These are phyloP conservation scores for Lamprotornis superbus DNA, from an alignment of 2,113 vertebrate species.

Conservation along the genomic window DNA sequence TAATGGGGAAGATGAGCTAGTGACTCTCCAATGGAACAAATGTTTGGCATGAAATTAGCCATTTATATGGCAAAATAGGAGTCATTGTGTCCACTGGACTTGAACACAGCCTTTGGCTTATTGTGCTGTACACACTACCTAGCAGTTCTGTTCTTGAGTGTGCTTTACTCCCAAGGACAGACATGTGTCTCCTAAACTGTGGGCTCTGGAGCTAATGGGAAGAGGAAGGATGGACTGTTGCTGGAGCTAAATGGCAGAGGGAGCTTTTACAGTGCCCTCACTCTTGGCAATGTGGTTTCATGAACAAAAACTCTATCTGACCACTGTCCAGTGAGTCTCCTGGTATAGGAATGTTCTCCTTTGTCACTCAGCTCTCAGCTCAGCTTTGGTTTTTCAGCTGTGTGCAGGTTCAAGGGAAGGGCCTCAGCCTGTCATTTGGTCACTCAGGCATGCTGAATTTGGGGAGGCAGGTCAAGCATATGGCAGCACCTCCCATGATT, in stretches of 20 bases:
- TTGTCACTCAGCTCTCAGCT: background rate
- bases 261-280: background rate
- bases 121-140: background rate
- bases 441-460: background rate
- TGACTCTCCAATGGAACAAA: background rate
- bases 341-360: background rate
- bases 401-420: background rate
- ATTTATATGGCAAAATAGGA: background rate
- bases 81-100: slow-evolving; percentile 8
- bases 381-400: background rate
- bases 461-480: slow-evolving; percentile 29
- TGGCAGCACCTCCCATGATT: slow-evolving; percentile 21
- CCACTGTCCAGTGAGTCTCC: background rate
- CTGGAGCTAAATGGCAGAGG: background rate
- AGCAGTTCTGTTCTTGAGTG: background rate
- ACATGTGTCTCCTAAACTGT: background rate
- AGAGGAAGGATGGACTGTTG: background rate
- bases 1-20: slow-evolving; percentile 15
- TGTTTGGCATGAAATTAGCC: slow-evolving; percentile 10
- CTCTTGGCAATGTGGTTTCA: background rate
- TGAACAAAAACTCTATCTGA: background rate
- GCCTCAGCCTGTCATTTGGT: background rate
- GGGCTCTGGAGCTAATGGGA: background rate
- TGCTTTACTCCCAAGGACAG: background rate
- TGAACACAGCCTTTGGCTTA: slow-evolving; percentile 16